These are phyloP conservation scores for Platycheirus rosarum DNA, from an alignment of 2,888 invertebrate genomes.

Conservation along the genomic window DNA sequence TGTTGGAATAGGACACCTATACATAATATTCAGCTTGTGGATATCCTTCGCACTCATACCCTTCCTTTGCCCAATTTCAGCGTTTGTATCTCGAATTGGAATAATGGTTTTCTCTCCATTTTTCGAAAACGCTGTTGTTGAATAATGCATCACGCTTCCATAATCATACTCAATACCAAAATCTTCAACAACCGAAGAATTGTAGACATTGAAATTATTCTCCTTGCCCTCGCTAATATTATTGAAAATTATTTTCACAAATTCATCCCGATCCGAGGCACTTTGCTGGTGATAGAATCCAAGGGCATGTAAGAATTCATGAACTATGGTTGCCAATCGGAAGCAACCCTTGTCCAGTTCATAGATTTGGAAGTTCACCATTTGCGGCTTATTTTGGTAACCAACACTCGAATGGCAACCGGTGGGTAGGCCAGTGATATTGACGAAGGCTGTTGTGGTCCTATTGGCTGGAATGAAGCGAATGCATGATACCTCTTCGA, in stretches of 20 bases:
- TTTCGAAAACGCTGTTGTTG: constrained; percentile 87
- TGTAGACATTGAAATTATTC: constrained; percentile 88
- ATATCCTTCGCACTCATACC: constrained; percentile 74
- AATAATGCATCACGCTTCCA: constrained; percentile 91
- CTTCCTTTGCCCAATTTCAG: constrained; percentile 76
- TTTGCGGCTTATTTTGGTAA: constrained; percentile 83
- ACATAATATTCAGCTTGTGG: constrained; percentile 76
- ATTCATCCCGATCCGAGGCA: constrained; percentile 88
- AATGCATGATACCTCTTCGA: constrained; percentile 89
- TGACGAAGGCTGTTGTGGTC: constrained; percentile 76
- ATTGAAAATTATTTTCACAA: constrained; percentile 84
- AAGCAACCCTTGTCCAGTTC: constrained; percentile 79
- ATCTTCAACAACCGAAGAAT: constrained; percentile 84
- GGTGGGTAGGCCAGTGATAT: constrained; percentile 75
- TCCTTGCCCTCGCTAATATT: constrained; percentile 84
- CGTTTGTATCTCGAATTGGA: constrained; percentile 78
- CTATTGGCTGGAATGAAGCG: constrained; percentile 86
- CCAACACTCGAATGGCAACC: constrained; percentile 86
- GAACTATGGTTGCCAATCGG: constrained; percentile 85
- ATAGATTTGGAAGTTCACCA: constrained; percentile 78
- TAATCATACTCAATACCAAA: constrained; percentile 89
- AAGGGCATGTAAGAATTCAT: constrained; percentile 90
- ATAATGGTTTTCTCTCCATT: constrained; percentile 88
- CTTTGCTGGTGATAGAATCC: constrained; percentile 93
- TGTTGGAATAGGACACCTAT: constrained; percentile 72